Conservation (phyloP, 1,140 invertebrate genomes). For the Ips nitidus region DNA sequence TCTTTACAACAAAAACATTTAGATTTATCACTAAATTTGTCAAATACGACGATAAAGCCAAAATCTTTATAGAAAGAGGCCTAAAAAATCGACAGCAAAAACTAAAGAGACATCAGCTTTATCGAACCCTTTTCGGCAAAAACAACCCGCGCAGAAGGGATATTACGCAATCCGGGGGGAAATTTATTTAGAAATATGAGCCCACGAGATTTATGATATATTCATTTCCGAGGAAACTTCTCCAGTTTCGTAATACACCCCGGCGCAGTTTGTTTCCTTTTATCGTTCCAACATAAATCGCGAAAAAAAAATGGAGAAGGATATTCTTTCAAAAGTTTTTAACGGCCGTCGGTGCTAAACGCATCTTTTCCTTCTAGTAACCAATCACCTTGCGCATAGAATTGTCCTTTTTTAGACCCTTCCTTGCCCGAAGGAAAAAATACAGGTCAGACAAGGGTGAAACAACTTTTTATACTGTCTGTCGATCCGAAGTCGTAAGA, state of each 20-base stretch:
- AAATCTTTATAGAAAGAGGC: background rate
- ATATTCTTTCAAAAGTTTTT: background rate
- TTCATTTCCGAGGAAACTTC: background rate
- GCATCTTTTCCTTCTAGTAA: constrained; percentile 2
- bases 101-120: background rate
- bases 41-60: too few relatives aligned
- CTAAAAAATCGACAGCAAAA: background rate
- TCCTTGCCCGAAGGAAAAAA: constrained; percentile 8
- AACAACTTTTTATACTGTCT: constrained; percentile 22
- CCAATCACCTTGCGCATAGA: background rate
- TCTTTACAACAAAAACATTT: too few relatives aligned
- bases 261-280: background rate
- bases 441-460: constrained; percentile 17
- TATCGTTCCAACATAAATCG: background rate
- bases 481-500: constrained; percentile 5
- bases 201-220: constrained; percentile 2
- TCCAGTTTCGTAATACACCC: constrained; percentile 3
- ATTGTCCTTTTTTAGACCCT: constrained; percentile 14
- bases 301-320: background rate
- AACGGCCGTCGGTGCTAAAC: constrained; percentile 7
- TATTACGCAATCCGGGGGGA: constrained; percentile 1
- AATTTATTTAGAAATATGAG: constrained; percentile 2
- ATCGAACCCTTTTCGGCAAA: background rate
- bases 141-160: background rate
- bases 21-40: too few relatives aligned